Base-by-base conservation (phyloP, 2,797 vertebrate genomes). In the Enteromius anoplus region DNA sequence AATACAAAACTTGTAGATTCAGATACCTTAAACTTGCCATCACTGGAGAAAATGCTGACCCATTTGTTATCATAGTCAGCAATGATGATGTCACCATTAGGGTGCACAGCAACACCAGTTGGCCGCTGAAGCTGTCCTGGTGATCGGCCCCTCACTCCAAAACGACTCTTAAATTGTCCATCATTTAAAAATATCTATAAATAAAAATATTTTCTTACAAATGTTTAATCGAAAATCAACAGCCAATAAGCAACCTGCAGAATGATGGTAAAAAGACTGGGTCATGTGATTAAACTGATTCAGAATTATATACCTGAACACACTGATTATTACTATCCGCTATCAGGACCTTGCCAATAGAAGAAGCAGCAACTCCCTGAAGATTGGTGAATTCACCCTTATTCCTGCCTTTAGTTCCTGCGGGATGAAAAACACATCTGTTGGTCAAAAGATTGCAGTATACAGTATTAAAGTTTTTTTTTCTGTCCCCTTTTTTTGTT, bases 281-380 rank as follows among this genome's bases (percentile, higher is more conserved):
- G 12, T 29, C 26, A 6, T 55, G 66, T 70, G 29, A 69, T 70
- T 70, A 55, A 26, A 23, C 29, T 5, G 34, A 2, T 69, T 17
- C 14, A 49, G 26, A 17, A 45, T 29, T 3, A 1, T 75, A 72
- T 95, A 99, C 98, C 97, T 99, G 98, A 5, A 99, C 96, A 91
- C 98, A 99, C 66, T 99, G 98, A 93, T 99, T 99, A 94, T 99
- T 99, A 92, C 98, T 99, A 91, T 99, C 98, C 81, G 98, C 98
- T 88, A 99, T 99, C 88, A 99, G 87, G 91, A 99, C 96, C 90
- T 96, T 98, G 83, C 97, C 97, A 89, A 90, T 91, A 83, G 95
- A 92, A 29, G 97, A 97, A 62, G 97, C 94, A 79, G 97, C 97
- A 86, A 99, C 98, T 47, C 98, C 98, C 92, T 99, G 98, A 79